Percentiles rank a stretch among this genome's conserved stretches.
These are phyloP conservation scores for Heterodera filipjevi DNA, from an alignment of 2,888 invertebrate genomes.

Conservation along the genomic window DNA sequence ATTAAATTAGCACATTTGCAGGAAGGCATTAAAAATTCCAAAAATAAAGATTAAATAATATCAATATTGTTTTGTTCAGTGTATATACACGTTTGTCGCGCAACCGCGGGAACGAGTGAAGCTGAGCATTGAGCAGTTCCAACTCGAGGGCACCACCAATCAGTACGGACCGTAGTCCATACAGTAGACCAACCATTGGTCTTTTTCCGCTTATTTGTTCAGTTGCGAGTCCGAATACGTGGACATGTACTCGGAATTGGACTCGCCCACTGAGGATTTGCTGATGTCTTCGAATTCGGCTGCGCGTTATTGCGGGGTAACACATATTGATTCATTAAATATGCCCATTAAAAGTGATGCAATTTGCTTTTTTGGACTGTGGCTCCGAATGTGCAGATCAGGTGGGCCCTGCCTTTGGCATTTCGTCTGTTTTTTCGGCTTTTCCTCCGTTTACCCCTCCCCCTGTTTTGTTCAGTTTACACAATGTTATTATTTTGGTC, in stretches of 20 bases:
- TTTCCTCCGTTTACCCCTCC: not conserved
- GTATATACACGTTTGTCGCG: constrained; percentile 68
- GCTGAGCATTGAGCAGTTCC: constrained; percentile 67
- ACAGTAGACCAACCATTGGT: not conserved
- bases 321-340: not conserved
- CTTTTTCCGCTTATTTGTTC: constrained; percentile 33
- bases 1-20: constrained; percentile 6
- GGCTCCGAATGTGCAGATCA: constrained; percentile 66
- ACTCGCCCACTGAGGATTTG: constrained; percentile 63
- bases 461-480: constrained; percentile 51
- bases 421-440: too few species aligned
- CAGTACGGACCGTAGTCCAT: constrained; percentile 59
- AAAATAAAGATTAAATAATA: not conserved
- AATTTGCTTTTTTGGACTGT: constrained; percentile 46
- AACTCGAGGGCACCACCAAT: constrained; percentile 68
- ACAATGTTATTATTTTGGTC: constrained; percentile 67
- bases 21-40: not conserved
- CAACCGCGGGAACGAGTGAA: constrained; percentile 67
- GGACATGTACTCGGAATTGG: constrained; percentile 68
- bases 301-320: constrained; percentile 68
- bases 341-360: not conserved
- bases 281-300: constrained; percentile 66
- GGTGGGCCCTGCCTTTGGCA: constrained; percentile 32
- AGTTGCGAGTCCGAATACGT: constrained; percentile 68
- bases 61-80: constrained; percentile 50